Evolutionary conservation across 2,797 vertebrate species (phyloP), one percentile per base, ranked within the genome.

Genomic region (Lepilemur ruficaudatus): DNA sequence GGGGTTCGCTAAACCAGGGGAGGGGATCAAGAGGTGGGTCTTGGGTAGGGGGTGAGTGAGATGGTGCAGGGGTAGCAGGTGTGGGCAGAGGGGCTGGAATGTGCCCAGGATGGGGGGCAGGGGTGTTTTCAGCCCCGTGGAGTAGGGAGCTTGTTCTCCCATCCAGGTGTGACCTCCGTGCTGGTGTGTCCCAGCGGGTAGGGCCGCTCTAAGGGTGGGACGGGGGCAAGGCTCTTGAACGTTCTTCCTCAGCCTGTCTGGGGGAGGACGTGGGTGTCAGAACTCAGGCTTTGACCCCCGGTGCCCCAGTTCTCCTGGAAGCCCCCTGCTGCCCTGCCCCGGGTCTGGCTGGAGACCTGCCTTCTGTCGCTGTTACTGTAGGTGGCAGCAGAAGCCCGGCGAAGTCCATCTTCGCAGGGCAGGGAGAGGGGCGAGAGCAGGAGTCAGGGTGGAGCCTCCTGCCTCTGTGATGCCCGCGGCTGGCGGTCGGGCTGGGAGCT

Each of bases 371-470:
- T 88, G 96, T 92, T 98, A 65, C 98, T 98, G 98, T 98, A 99
- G 98, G 97, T 98, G 98, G 98, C 98, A 99, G 98, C 98, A 99
- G 96, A 98, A 96, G 97, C 98, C 96, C 67, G 95, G 96, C 94
- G 97, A 98, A 98, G 97, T 69, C 93, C 41, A 17, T 83, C 46
- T 14, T 76, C 85, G 72, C 84, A 1, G 93, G 93, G 65, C 78
- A 76, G 57, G 0, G 1, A 79, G 96, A n/a, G 13, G 57, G 46
- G 86, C 8, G 92, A 90, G 65, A 82, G 32, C n/a, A 87, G 76
- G 84, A 92, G 89, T 96, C 57, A 93, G 96, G 91, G 14, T 5
- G 7, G 46, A 57, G 93, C 65, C 94, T 81, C 75, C 15, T 84
- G 85, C 28, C 32, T 87, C 63, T 23, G 20, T 92, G 97, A 73